Percentiles rank a stretch among this genome's conserved stretches.
Conservation (phyloP, 2,797 vertebrate species). For the Anabacerthia variegaticeps region DNA sequence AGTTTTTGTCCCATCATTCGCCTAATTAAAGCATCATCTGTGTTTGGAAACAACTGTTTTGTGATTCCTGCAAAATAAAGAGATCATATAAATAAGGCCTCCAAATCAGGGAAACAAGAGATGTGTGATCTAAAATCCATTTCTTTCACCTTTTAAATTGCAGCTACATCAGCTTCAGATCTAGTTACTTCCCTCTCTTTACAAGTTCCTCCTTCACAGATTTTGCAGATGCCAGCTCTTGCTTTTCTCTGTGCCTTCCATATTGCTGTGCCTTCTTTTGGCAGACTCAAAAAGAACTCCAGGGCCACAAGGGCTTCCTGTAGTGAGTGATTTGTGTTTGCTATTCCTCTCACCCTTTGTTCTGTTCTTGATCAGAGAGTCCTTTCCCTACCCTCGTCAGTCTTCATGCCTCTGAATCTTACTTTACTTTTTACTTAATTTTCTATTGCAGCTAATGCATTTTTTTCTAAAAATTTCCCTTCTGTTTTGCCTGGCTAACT, state of each 20-base stretch:
- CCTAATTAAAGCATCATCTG: constrained; percentile 76
- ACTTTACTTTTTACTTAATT: not conserved
- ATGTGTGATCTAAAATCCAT: not conserved
- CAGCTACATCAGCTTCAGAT: not conserved
- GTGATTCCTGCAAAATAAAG: constrained; percentile 73
- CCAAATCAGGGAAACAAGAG: not conserved
- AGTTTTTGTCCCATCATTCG: constrained; percentile 81
- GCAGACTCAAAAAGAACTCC: not conserved
- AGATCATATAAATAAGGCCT: not conserved
- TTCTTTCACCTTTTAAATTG: not conserved
- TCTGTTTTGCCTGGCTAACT: not conserved
- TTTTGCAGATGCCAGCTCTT: not conserved
- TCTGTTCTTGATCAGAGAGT: not conserved
- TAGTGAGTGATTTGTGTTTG: not conserved
- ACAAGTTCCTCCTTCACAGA: not conserved
- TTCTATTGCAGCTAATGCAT: not conserved
- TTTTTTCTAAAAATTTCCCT: not conserved
- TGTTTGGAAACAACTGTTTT: constrained; percentile 78
- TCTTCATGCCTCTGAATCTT: not conserved
- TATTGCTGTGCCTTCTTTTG: not conserved
- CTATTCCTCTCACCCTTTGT: not conserved
- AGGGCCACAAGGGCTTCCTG: not conserved
- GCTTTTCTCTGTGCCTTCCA: not conserved
- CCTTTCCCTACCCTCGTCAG: not conserved
- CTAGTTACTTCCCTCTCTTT: not conserved